Percentiles rank a stretch among this genome's conserved stretches.
Conservation (phyloP, 1,140 invertebrate species). For the Plutomurus gul region DNA sequence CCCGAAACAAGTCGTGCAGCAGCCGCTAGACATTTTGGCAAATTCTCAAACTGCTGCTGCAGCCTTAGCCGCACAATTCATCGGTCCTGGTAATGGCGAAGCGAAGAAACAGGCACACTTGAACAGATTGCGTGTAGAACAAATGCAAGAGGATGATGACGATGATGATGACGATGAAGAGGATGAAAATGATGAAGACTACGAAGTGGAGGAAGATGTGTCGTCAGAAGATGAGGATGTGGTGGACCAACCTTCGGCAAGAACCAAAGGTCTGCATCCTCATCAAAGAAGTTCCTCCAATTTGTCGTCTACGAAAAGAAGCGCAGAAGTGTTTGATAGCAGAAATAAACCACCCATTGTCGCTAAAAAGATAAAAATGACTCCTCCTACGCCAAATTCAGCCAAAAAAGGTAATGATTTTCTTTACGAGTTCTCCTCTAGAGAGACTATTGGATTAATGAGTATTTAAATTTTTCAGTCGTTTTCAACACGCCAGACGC, state of each 20-base stretch:
- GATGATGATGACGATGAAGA: slow-evolving; percentile 44
- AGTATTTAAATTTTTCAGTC: background rate
- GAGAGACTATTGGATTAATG: too few relatives aligned
- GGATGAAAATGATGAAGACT: slow-evolving; percentile 54
- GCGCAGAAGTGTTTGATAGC: background rate
- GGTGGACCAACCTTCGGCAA: background rate
- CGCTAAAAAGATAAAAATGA: slow-evolving; percentile 39
- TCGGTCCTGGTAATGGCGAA: background rate
- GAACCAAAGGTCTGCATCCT: background rate
- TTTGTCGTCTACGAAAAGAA: background rate
- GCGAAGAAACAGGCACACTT: slow-evolving; percentile 24
- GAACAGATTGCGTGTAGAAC: background rate
- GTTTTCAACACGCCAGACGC: background rate
- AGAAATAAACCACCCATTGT: slow-evolving; percentile 21
- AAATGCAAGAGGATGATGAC: slow-evolving; percentile 46
- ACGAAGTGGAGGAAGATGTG: slow-evolving; percentile 41
- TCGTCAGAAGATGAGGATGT: background rate
- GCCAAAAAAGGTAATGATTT: background rate
- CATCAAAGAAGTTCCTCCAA: background rate
- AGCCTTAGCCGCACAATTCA: background rate
- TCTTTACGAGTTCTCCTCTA: too few relatives aligned
- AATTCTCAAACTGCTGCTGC: slow-evolving; percentile 4
- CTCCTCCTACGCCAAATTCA: background rate
- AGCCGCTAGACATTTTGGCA: background rate
- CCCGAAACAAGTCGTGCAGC: background rate